These are phyloP conservation scores for Perccottus glenii DNA, from an alignment of 2,113 vertebrate genomes.

Conservation along the genomic window DNA sequence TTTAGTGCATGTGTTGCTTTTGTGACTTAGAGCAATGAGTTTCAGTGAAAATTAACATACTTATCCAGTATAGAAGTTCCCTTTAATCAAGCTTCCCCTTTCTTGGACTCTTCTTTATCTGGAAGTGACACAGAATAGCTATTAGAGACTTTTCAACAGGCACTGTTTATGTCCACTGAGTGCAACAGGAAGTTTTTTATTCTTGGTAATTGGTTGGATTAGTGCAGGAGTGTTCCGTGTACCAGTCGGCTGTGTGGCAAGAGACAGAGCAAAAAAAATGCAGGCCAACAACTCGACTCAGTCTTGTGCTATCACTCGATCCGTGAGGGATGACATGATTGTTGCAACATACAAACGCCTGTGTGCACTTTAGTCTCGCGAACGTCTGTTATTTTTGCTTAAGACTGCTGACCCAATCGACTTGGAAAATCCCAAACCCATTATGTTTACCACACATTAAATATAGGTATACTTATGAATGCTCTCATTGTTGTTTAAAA, in stretches of 20 bases:
- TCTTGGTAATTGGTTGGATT: slow-evolving; percentile 52
- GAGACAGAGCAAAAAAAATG: slow-evolving; percentile 63
- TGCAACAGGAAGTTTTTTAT: slow-evolving; percentile 60
- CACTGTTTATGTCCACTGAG: slow-evolving; percentile 25
- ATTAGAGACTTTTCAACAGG: slow-evolving; percentile 35
- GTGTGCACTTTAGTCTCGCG: background rate
- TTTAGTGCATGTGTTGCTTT: background rate
- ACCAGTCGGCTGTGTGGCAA: slow-evolving; percentile 40
- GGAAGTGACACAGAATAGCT: slow-evolving; percentile 33
- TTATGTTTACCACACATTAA: slow-evolving; percentile 12
- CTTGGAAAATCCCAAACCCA: slow-evolving; percentile 16
- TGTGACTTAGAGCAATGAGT: no score
- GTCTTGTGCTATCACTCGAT: slow-evolving; percentile 54
- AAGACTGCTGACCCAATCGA: background rate
- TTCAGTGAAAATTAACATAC: slow-evolving; percentile 1
- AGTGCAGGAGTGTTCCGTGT: slow-evolving; percentile 47
- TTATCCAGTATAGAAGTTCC: slow-evolving; percentile 55
- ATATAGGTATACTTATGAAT: background rate
- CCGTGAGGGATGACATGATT: background rate
- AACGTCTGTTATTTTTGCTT: background rate
- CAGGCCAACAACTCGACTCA: slow-evolving; percentile 54
- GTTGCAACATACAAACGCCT: no score
- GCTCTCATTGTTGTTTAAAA: slow-evolving; percentile 13
- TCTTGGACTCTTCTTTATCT: slow-evolving; percentile 25
- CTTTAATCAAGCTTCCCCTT: slow-evolving; percentile 34